A percentile compares a stretch with the other conserved stretches of the same genome.
These are phyloP conservation scores for Pseudopodoces humilis DNA, from an alignment of 2,113 vertebrate species.

Conservation along the genomic window DNA sequence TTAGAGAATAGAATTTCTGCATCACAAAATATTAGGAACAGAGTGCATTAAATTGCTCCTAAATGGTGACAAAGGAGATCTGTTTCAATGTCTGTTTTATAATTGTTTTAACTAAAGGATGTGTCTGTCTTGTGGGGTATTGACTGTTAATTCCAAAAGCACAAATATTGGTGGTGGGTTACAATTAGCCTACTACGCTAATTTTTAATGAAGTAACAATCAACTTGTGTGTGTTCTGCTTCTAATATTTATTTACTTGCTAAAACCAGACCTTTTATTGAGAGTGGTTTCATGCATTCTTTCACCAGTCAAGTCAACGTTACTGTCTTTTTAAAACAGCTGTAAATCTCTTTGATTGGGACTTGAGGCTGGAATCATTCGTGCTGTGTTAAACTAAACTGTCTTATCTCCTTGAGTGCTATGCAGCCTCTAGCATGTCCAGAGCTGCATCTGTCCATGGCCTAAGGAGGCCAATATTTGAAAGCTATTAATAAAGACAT, in stretches of 20 bases:
- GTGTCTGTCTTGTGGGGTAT: neutral
- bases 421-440: slow-evolving; percentile 68
- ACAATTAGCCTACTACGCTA: neutral
- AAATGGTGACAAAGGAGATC: slow-evolving; percentile 66
- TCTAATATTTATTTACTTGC: slow-evolving; percentile 52
- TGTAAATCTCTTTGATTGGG: slow-evolving; percentile 79
- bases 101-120: slow-evolving; percentile 71
- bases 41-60: slow-evolving; percentile 47
- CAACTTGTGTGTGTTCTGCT: neutral
- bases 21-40: slow-evolving; percentile 34
- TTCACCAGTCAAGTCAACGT: slow-evolving; percentile 74
- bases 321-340: slow-evolving; percentile 73
- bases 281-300: slow-evolving; percentile 49
- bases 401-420: slow-evolving; percentile 73
- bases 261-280: slow-evolving; percentile 26
- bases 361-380: slow-evolving; percentile 76
- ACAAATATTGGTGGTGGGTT: neutral
- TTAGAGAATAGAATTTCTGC: slow-evolving; percentile 25
- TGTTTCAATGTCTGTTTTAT: slow-evolving; percentile 69
- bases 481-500: slow-evolving; percentile 61
- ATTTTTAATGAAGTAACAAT: slow-evolving; percentile 18
- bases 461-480: slow-evolving; percentile 56
- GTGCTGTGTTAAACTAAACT: slow-evolving; percentile 75
- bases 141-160: slow-evolving; percentile 29
- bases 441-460: slow-evolving; percentile 52